Conservation (phyloP, 2,797 vertebrate genomes). For the Tapera naevia region DNA sequence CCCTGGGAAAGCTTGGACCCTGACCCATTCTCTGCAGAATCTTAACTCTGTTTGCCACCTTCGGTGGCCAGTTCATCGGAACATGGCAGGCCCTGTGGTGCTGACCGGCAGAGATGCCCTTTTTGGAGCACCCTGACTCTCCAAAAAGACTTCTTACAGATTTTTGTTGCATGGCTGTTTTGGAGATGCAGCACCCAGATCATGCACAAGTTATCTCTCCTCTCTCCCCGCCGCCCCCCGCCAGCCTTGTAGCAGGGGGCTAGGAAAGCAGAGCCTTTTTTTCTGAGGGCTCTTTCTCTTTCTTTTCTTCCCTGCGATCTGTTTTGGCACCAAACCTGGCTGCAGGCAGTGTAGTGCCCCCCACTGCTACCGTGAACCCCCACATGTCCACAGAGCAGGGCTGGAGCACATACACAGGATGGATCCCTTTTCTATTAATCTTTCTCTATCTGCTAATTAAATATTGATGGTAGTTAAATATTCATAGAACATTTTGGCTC, state of each 20-base stretch:
- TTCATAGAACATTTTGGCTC: conserved; percentile 70
- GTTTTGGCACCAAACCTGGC: fast-evolving
- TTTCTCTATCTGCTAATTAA: conserved; percentile 75
- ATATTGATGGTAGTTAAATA: conserved; percentile 78
- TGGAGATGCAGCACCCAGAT: fast-evolving
- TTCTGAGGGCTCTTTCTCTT: neutral
- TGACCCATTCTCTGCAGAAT: neutral
- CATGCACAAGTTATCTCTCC: neutral
- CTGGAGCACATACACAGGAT: neutral
- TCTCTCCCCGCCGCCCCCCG: neutral
- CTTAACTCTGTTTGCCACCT: neutral
- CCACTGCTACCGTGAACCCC: fast-evolving
- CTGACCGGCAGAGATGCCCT: neutral
- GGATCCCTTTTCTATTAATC: conserved; percentile 70
- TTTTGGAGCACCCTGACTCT: neutral
- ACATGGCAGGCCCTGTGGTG: fast-evolving
- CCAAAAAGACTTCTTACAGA: neutral
- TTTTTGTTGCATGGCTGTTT: neutral
- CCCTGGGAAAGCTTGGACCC: neutral
- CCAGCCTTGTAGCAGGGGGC: fast-evolving
- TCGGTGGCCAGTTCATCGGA: fast-evolving
- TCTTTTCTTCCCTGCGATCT: neutral
- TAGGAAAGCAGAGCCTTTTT: neutral
- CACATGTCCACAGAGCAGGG: fast-evolving
- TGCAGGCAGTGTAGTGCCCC: neutral